Percentiles rank a stretch among this genome's conserved stretches.
These are phyloP conservation scores for Cylas formicarius DNA, from an alignment of 1,140 invertebrate genomes.

Conservation along the genomic window DNA sequence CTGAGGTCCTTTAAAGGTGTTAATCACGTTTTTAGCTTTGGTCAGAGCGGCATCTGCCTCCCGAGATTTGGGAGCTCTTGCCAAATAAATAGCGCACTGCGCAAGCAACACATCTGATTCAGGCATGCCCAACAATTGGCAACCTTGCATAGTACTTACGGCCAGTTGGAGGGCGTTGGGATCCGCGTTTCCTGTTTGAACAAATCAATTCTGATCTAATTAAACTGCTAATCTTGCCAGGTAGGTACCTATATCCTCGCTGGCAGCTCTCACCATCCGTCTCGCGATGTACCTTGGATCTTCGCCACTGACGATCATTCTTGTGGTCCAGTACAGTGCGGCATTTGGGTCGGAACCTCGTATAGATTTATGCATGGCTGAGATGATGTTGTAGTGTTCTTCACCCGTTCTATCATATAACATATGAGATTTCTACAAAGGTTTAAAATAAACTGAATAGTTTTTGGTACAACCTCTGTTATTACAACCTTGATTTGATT, in stretches of 20 bases:
- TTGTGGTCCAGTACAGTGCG: constrained; percentile 73
- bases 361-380: constrained; percentile 80
- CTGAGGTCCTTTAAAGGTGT: constrained; percentile 56
- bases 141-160: constrained; percentile 67
- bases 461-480: not conserved
- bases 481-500: constrained; percentile 52
- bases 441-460: constrained; percentile 5
- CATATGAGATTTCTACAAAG: constrained; percentile 58
- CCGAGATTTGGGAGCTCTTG: constrained; percentile 66
- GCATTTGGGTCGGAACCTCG: constrained; percentile 75
- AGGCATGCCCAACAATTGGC: constrained; percentile 75
- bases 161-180: constrained; percentile 52
- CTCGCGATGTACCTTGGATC: constrained; percentile 76
- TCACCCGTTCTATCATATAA: constrained; percentile 75
- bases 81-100: constrained; percentile 68
- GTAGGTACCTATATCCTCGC: constrained; percentile 56
- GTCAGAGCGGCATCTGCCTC: constrained; percentile 62
- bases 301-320: constrained; percentile 76
- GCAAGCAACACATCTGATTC: constrained; percentile 71
- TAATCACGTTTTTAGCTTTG: constrained; percentile 52
- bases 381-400: constrained; percentile 77
- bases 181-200: constrained; percentile 47
- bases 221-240: too few species aligned
- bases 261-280: constrained; percentile 65
- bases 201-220: constrained; percentile 2